These are phyloP conservation scores for Spizella passerina DNA, from an alignment of 2,797 vertebrate species.

Conservation along the genomic window DNA sequence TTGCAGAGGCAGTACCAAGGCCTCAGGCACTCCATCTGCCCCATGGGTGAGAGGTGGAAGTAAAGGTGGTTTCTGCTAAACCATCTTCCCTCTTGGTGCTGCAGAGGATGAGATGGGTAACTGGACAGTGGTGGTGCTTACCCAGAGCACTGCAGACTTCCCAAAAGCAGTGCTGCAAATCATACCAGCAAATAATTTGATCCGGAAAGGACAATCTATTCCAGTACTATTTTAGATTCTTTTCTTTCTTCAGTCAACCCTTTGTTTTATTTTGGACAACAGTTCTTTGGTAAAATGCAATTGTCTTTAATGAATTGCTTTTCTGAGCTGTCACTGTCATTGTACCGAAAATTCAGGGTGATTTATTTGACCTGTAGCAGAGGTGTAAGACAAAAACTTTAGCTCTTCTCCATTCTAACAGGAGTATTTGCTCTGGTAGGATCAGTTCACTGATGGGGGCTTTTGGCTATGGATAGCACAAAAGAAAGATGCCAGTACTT, in stretches of 20 bases:
- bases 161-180: background rate
- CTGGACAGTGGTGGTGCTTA: background rate
- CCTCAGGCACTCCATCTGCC: background rate
- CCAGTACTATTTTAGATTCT: background rate
- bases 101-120: background rate
- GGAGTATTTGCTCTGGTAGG: background rate
- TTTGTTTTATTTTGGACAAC: background rate
- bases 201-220: background rate
- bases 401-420: background rate
- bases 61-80: background rate
- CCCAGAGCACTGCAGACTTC: background rate
- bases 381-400: background rate
- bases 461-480: background rate
- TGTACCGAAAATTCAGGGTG: background rate
- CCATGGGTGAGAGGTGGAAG: background rate
- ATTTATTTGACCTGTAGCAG: background rate
- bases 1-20: background rate
- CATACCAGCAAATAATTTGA: background rate
- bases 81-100: accelerated
- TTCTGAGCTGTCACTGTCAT: background rate
- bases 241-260: background rate
- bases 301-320: background rate
- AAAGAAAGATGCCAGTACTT: background rate
- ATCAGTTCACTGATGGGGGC: background rate
- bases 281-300: background rate